Percentiles rank a stretch among this genome's conserved stretches.
Conservation (phyloP, 1,140 invertebrate genomes). For the Lasioglossum albipes region DNA sequence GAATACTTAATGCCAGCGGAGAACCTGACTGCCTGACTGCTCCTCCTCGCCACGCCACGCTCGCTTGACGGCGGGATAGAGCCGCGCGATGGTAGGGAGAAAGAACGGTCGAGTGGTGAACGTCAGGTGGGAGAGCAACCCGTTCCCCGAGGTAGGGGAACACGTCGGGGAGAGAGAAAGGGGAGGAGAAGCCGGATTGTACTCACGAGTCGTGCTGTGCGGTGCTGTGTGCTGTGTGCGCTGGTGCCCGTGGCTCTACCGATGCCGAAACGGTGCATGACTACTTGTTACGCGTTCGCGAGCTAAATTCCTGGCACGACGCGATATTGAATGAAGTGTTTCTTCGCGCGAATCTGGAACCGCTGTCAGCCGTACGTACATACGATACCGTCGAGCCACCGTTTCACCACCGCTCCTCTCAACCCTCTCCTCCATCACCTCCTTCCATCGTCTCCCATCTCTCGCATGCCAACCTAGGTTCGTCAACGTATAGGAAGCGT, state of each 20-base stretch:
- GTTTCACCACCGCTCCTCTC: no score
- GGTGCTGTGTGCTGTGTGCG: no score
- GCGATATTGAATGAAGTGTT: constrained; percentile 42
- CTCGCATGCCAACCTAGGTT: neutral
- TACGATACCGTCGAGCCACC: neutral
- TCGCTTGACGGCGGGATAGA: constrained; percentile 68
- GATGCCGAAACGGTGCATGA: constrained; percentile 54
- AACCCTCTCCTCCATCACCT: no score
- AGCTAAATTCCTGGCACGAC: constrained; percentile 42
- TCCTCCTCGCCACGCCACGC: constrained; percentile 71
- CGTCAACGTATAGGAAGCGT: neutral
- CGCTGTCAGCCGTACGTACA: neutral
- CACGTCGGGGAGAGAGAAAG: no score
- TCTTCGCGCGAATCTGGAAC: constrained; percentile 14
- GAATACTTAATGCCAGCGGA: constrained; percentile 78
- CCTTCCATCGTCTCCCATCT: no score
- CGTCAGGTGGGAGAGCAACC: neutral
- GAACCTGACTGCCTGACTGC: constrained; percentile 67
- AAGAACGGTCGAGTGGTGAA: constrained; percentile 39
- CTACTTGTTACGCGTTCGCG: constrained; percentile 74
- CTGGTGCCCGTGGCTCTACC: neutral
- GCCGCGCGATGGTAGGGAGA: constrained; percentile 46
- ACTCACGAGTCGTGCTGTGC: neutral
- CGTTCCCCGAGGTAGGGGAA: neutral
- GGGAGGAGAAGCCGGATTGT: constrained; percentile 1